Conservation (phyloP, 1,140 invertebrate species). For the Drosophila sproati region DNA sequence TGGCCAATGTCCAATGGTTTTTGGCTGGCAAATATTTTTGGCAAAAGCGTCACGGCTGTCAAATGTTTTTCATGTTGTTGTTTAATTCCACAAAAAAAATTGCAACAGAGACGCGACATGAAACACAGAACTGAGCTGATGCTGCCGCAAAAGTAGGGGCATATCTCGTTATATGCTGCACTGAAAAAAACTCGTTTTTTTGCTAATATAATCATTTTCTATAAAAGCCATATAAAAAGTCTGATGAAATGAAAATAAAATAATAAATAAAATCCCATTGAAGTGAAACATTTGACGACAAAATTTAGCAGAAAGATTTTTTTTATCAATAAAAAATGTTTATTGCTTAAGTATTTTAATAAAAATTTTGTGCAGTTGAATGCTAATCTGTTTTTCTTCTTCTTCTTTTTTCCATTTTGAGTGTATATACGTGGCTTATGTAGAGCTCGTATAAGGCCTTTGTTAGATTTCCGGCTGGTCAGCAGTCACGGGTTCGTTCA, state of each 20-base stretch:
- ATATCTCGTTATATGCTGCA: constrained; percentile 19
- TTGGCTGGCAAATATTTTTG: constrained; percentile 40
- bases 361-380: too few species aligned
- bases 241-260: too few species aligned
- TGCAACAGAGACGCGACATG: constrained; percentile 35
- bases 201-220: background rate
- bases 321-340: too few species aligned
- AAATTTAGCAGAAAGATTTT: too few species aligned
- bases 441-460: constrained; percentile 10
- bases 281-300: too few species aligned
- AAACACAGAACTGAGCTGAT: constrained; percentile 25
- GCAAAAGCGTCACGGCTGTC: constrained; percentile 33
- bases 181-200: background rate
- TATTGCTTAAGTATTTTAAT: too few species aligned
- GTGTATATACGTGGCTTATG: constrained; percentile 13
- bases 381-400: too few species aligned
- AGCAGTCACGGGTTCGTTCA: constrained; percentile 25
- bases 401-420: background rate
- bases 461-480: constrained; percentile 46
- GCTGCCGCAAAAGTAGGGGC: constrained; percentile 4
- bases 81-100: constrained; percentile 31
- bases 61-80: constrained; percentile 38
- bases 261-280: too few species aligned
- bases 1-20: constrained; percentile 38
- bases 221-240: background rate